Base-by-base conservation (phyloP, 2,797 vertebrate species). In the Hipposideros larvatus region DNA sequence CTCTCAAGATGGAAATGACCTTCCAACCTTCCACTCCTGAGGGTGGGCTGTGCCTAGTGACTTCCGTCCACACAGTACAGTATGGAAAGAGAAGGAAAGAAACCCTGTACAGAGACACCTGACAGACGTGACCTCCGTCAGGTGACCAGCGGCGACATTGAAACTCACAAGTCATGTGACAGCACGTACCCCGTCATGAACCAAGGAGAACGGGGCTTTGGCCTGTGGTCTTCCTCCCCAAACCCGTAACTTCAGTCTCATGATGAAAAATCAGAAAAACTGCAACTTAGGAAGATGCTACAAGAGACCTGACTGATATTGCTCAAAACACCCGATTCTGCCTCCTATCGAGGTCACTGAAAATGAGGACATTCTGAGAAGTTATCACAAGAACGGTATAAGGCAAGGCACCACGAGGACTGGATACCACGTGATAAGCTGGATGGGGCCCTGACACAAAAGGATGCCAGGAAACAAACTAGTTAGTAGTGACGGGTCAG, bases 121-220 rank as follows among this genome's bases (percentile, higher is more conserved):
- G 5, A n/a, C 9, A 22, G 2, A 11, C 21, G 68, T 4, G 0
- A 1, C 57, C 26, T 51, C 19, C 34, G 2, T 16, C 57, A 48
- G 24, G 48, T 21, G 57, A 4, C 3, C 46, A 21, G 15, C 34
- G 41, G 51, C 3, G 5, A 31, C 18, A 13, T 4, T 11, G 1
- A 16, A 0, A 2, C 6, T 0, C 46, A 6, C 0, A 21, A 14
- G 14, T 19, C 37, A 19, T 0, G 13, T 0, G 1, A 71, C 22
- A 26, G 22, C 73, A n/a, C 0, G 13, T 0, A 2, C 18, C 82
- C 31, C 10, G 0, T 4, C 37, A 53, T 0, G 6, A 16, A 0
- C 0, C 22, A n/a, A 26, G 41, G 4, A 66, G 37, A 51, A 57
- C 0, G 26, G 46, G 1, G 18, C 34, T 24, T 2, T 16, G 21